Percentiles rank a stretch among this genome's conserved stretches.
These are phyloP conservation scores for Aphis craccivora DNA, from an alignment of 1,140 invertebrate genomes.

Conservation along the genomic window DNA sequence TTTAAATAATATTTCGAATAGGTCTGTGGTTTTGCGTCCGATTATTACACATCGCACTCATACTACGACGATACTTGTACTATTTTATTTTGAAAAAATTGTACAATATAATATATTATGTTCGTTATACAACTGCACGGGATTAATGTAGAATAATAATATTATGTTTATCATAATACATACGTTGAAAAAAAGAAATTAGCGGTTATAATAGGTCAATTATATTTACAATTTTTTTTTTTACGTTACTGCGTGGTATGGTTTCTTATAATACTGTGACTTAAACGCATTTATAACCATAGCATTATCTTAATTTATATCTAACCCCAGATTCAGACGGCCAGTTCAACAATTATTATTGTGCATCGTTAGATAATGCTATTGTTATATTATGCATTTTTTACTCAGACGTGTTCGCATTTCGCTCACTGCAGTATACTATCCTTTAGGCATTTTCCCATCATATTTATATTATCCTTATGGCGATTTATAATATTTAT, in stretches of 20 bases:
- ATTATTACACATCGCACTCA: background rate
- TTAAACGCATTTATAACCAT: background rate
- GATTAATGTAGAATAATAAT: background rate
- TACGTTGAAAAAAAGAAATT: background rate
- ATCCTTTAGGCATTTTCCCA: background rate
- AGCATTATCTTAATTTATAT: background rate
- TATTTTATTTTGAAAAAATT: background rate
- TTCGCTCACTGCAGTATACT: background rate
- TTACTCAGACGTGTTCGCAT: background rate
- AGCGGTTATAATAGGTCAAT: background rate
- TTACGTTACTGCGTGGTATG: background rate
- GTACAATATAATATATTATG: background rate
- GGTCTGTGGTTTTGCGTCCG: background rate
- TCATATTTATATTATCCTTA: background rate
- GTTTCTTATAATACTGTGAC: background rate
- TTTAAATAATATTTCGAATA: background rate
- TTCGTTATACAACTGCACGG: background rate
- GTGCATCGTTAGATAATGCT: background rate
- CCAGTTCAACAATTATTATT: background rate
- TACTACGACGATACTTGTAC: background rate
- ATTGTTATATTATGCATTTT: background rate
- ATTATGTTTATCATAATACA: background rate
- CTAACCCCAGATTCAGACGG: background rate
- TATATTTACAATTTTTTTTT: background rate
- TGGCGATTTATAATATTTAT: background rate